Conservation (phyloP, 1,140 invertebrate species). For the Hylaeus anthracinus region DNA sequence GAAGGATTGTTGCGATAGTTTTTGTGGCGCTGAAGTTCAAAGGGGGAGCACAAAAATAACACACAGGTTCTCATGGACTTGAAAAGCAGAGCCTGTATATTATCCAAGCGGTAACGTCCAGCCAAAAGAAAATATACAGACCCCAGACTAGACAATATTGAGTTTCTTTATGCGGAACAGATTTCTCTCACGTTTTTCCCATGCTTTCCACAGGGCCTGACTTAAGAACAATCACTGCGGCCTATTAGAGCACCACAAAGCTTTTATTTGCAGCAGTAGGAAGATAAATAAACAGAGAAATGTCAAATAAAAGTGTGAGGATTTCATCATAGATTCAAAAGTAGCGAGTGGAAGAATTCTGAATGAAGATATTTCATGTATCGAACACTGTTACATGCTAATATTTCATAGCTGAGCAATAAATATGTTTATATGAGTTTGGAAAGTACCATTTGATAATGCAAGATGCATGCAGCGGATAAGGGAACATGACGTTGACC, state of each 20-base stretch:
- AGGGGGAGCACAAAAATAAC: constrained; percentile 40
- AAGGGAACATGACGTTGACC: constrained; percentile 53
- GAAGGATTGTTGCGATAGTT: constrained; percentile 33
- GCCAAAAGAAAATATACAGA: constrained; percentile 66
- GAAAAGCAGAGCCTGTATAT: constrained; percentile 62
- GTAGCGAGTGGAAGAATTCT: no score
- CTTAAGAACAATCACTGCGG: constrained; percentile 8
- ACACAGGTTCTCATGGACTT: constrained; percentile 44
- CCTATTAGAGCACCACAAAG: background rate
- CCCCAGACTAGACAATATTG: constrained; percentile 49
- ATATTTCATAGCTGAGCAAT: background rate
- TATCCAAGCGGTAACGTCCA: constrained; percentile 61
- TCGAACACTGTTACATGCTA: no score
- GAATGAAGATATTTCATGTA: background rate
- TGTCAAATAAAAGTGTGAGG: background rate
- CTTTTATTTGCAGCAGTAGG: no score
- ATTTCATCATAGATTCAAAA: no score
- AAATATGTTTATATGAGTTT: background rate
- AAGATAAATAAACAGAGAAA: background rate
- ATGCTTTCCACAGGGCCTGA: background rate
- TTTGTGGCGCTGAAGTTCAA: constrained; percentile 15
- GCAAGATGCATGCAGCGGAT: constrained; percentile 67
- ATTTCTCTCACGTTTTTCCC: constrained; percentile 39
- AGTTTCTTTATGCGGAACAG: constrained; percentile 48
- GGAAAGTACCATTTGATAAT: constrained; percentile 61